Evolutionary conservation across 2,888 invertebrate species (phyloP).

Genomic region (Bruchidius siliquastri): DNA sequence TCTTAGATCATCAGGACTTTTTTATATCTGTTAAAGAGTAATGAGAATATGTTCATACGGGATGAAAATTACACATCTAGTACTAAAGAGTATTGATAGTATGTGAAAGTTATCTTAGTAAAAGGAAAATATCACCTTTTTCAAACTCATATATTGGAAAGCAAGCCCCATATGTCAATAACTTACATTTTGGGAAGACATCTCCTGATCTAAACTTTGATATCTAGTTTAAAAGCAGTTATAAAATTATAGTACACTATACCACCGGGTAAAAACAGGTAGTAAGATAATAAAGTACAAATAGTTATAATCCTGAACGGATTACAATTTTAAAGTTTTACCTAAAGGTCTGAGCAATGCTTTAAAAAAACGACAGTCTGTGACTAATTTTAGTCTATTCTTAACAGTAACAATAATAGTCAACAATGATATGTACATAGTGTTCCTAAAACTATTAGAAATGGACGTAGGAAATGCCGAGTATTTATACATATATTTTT

Average conservation of each 20-base stretch:
- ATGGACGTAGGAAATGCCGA: neutral
- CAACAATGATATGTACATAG: slow-evolving; percentile 47
- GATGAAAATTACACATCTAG: too few relatives aligned
- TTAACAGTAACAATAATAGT: slow-evolving; percentile 44
- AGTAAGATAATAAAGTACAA: slow-evolving; percentile 35
- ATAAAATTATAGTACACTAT: slow-evolving; percentile 28
- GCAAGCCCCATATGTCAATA: slow-evolving; percentile 29
- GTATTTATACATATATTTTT: neutral
- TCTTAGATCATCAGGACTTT: too few relatives aligned
- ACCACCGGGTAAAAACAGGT: slow-evolving; percentile 15
- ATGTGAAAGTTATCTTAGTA: too few relatives aligned
- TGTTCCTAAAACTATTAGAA: slow-evolving; percentile 19
- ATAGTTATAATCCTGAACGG: slow-evolving; percentile 26
- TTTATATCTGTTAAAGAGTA: too few relatives aligned
- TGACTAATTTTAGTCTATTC: slow-evolving; percentile 37
- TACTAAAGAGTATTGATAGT: too few relatives aligned
- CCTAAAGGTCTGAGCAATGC: slow-evolving; percentile 38
- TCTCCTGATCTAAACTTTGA: slow-evolving; percentile 39
- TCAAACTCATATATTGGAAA: neutral
- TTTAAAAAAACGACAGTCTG: slow-evolving; percentile 36
- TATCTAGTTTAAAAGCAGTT: slow-evolving; percentile 31
- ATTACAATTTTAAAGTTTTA: slow-evolving; percentile 18
- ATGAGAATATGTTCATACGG: too few relatives aligned
- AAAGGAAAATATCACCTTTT: neutral
- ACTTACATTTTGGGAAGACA: slow-evolving; percentile 46